Evolutionary conservation across 2,797 vertebrate species (phyloP), one percentile per base, ranked within the genome.

Genomic region (Choloepus didactylus): DNA sequence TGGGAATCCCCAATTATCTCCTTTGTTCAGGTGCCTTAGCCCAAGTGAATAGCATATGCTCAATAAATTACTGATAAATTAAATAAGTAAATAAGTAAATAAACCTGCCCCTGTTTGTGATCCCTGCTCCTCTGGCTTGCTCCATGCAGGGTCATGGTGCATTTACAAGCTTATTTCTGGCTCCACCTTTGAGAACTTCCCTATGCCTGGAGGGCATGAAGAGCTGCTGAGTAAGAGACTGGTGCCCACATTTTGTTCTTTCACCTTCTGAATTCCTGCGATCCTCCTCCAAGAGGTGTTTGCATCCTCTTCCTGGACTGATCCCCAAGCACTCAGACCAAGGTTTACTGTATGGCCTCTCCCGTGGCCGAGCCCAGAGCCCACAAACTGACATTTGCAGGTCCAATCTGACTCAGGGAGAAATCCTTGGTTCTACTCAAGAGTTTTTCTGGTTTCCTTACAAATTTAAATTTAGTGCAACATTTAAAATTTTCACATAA

Each of bases 91-190:
- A 31, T 64, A 46, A 23, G 44, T 46, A 27, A 80, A 38, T 60
- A 85, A 83, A 29, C 6, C 21, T 79, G 16, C 87, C 62, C 18
- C 44, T 83, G 14, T 38, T 80, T 92, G 15, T 75, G 87, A 84
- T 12, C 54, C 29, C 49, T 76, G 27, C 0, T 64, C 29, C 7
- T 76, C 44, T 51, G 80, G 38, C 12, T 35, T 56, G 19, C 21
- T 54, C 67, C 16, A 64, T 0, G 16, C n/a, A 75, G 25, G 25
- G 8, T 56, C 54, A 7, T 6, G 8, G 27, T 9, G 4, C 16
- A 59, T 75, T 66, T 54, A 51, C 31, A 66, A 25, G 23, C 35
- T 83, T 73, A 27, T 56, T 72, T 51, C 51, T 90, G 19, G 15
- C 3, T 75, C 14, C 73, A 64, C 51, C n/a, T 75, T 51, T 96